Base-by-base conservation (phyloP, 2,888 invertebrate species). In the Oconnorella tubifera region DNA sequence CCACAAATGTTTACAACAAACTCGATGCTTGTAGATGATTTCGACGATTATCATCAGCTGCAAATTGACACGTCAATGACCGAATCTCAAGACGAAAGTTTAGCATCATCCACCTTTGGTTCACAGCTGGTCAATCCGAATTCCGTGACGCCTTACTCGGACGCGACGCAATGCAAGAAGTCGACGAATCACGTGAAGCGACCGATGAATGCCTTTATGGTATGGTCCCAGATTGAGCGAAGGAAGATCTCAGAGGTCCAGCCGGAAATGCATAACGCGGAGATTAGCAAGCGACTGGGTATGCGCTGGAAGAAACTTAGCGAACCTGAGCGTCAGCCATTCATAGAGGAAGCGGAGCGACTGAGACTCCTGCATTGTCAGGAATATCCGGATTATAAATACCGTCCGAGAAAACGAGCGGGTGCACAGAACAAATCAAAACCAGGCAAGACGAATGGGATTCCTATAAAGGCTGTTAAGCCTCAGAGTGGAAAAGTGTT, bases 141-240 rank as follows among this genome's bases (percentile, higher is more conserved):
- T 83, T 94, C 95, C 33, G 86, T 89, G 62, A 97, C 96, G 67
- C 97, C 97, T 67, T 98, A 98, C 85, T 92, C 95, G 79, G 97
- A 98, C 86, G 97, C 97, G 70, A 98, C 97, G 23, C 83, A 84
- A 72, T 85, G 84, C 75, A 96, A 98, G 86, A 98, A 98, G 86
- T 91, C 93, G 84, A 91, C 95, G 53, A 94, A 93, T 82, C 97
- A 97, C 87, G 93, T 97, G 23, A 97, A 97, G 83, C 87, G 98
- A 74, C 98, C 98, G 10, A 99, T 98, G 98, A 98, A 98, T 83
- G 98, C 98, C 14, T 99, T 99, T 83, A 99, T 99, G 98, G 98
- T 98, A 69, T 99, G 98, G 98, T 96, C 96, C 49, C 86, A 98
- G 6, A 98, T 97, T 0, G 97, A 98, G 81, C 86, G 98, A 62